phyloP scores from a whole-genome alignment of 2,888 invertebrate species.

The Rhagonycha lutea region DNA sequence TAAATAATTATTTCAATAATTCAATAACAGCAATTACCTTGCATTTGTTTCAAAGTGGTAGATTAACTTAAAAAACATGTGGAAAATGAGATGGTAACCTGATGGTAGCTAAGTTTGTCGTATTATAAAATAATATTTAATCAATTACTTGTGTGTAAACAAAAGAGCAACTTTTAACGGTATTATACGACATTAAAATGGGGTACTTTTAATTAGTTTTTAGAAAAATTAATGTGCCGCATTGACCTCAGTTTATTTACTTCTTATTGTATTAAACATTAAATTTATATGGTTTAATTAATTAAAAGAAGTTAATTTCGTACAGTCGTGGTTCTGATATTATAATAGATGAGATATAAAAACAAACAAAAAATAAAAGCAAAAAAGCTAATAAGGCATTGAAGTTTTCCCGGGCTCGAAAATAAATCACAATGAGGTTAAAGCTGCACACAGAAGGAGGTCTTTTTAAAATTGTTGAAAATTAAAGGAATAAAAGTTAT shows the following conservation, averaged over 20 bases:
- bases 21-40: too few relatives aligned
- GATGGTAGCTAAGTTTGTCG: too few relatives aligned
- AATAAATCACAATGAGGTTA: background rate
- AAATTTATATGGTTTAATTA: background rate
- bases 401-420: background rate
- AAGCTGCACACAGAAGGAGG: background rate
- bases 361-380: background rate
- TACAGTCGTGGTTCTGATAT: background rate
- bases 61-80: too few relatives aligned
- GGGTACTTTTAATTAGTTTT: background rate
- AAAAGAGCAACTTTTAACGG: too few relatives aligned
- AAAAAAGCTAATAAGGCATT: background rate
- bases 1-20: too few relatives aligned
- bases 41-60: too few relatives aligned
- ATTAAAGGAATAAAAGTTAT: background rate
- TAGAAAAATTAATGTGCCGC: background rate
- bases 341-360: background rate
- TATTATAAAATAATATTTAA: too few relatives aligned
- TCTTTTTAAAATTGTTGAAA: background rate
- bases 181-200: too few relatives aligned
- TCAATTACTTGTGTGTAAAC: too few relatives aligned
- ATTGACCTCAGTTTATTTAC: background rate
- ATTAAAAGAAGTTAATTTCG: background rate
- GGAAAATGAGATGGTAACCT: too few relatives aligned
- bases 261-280: background rate